Base-by-base conservation (phyloP, 2,888 invertebrate species). In the Calliphora vomitoria region DNA sequence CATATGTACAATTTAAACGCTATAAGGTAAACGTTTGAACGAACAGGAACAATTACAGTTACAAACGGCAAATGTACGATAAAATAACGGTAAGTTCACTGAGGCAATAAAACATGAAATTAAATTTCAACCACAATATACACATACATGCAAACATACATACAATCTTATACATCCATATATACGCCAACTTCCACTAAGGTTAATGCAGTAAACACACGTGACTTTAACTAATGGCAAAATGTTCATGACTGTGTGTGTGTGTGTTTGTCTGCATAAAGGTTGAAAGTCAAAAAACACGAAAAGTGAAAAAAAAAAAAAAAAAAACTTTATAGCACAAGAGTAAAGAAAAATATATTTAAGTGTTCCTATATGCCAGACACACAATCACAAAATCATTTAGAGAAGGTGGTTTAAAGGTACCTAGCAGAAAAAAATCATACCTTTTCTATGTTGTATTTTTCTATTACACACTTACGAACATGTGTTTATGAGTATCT, bases 201-300 rank as follows among this genome's bases (percentile, higher is more conserved):
- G 69, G 85, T 71, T 85, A 76, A 85, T 85, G 85, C 81, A 81
- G 76, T 81, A 81, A 76, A 76, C 50, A 71, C 76, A 85, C 85
- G 76, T 85, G 85, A 76, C 81, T 82, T 71, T 44, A 79, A 25
- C 66, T 72, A 79, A 72, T 58, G 72, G 69, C 66, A 55, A 76
- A 72, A 64, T n/a, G 31, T 31, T 4, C 41, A 66, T 8, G 18
- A 41, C n/a, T n/a, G n/a, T n/a, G 44, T n/a, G 13, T 18, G 8
- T 38, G 11, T 35, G 20, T 62, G 35, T 62, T 11, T 64, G 18
- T 5, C 8, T 64, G 13, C 5, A 8, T 11, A 71, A 20, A 80
- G 44, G 58, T 72, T 55, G 25, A 71, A 72, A 38, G 71, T 38
- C 69, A 50, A 38, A 72, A 35, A 72, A 55, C 13, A 55, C 10